Conservation (phyloP, 1,140 invertebrate genomes). For the Drusus annulatus region DNA sequence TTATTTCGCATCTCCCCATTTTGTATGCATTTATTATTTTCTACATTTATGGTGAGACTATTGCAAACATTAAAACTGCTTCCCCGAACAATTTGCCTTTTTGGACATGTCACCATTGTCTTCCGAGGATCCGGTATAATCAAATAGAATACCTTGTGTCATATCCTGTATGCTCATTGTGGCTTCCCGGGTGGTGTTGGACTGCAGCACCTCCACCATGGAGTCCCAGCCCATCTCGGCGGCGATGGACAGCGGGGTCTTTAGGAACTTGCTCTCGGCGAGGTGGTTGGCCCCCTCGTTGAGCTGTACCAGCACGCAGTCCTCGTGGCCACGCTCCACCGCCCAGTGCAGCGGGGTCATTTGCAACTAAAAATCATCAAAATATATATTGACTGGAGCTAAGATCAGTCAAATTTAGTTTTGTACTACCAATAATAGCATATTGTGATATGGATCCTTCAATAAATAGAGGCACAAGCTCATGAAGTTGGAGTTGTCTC, state of each 20-base stretch:
- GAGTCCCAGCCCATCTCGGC: slow-evolving; percentile 69
- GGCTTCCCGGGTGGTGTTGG: slow-evolving; percentile 37
- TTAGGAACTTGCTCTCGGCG: slow-evolving; percentile 86
- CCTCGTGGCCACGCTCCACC: slow-evolving; percentile 85
- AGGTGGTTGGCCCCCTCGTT: slow-evolving; percentile 80
- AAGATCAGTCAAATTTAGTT: too few species aligned
- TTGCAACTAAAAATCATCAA: slow-evolving; percentile 75
- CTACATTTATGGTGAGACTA: too few species aligned
- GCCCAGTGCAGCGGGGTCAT: slow-evolving; percentile 98
- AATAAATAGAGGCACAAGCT: too few species aligned
- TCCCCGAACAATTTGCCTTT: slow-evolving; percentile 48
- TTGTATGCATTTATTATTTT: too few species aligned
- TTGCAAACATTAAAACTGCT: slow-evolving; percentile 73
- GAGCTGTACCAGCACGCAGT: slow-evolving; percentile 80
- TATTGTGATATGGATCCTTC: too few species aligned
- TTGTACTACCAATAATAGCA: too few species aligned
- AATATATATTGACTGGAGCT: too few species aligned
- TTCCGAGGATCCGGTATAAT: slow-evolving; percentile 75
- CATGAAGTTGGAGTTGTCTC: too few species aligned
- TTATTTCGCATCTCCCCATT: too few species aligned
- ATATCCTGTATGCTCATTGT: slow-evolving; percentile 44
- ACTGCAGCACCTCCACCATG: slow-evolving; percentile 60
- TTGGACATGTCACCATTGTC: too few species aligned
- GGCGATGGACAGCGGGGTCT: slow-evolving; percentile 86
- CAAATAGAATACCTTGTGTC: not conserved